A percentile compares a stretch with the other conserved stretches of the same genome.
phyloP scores from a whole-genome alignment of 2,113 vertebrate genomes.

The Heterochromis multidens region DNA sequence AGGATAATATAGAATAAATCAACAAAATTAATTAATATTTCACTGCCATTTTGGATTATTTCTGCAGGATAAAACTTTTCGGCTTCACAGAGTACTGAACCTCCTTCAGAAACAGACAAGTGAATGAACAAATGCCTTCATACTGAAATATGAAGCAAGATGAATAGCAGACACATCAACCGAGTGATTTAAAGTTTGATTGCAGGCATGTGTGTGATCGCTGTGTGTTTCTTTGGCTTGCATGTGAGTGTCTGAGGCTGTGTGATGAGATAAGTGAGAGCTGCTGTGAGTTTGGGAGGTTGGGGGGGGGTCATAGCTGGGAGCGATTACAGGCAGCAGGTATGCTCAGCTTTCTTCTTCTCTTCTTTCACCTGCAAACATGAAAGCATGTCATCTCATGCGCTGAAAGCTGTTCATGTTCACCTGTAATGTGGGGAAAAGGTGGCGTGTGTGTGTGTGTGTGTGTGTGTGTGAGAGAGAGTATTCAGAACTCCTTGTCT shows the following conservation, averaged over 20 bases:
- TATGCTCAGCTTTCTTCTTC: conserved; percentile 56
- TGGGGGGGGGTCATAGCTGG: conserved; percentile 4
- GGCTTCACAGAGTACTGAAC: background rate
- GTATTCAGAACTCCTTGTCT: conserved; percentile 34
- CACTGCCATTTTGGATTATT: background rate
- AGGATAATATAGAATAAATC: background rate
- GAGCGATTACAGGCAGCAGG: conserved; percentile 47
- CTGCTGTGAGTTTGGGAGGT: background rate
- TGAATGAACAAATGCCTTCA: background rate
- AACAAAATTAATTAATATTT: background rate
- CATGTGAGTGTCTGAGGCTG: background rate
- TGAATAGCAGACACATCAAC: background rate
- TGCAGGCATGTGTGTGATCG: background rate
- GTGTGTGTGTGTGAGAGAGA: background rate
- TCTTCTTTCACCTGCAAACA: conserved; percentile 35
- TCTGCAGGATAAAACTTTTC: background rate
- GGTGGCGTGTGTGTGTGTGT: conserved; percentile 5
- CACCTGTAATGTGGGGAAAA: conserved; percentile 43
- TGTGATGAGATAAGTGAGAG: conserved; percentile 33
- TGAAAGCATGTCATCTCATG: conserved; percentile 69
- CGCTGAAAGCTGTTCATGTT: conserved; percentile 45
- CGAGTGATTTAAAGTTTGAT: background rate
- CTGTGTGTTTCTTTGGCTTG: conserved; percentile 3
- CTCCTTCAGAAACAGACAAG: background rate
- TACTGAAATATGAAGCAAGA: background rate